Conservation (phyloP, 2,113 vertebrate species). For the Oostethus manadensis region DNA sequence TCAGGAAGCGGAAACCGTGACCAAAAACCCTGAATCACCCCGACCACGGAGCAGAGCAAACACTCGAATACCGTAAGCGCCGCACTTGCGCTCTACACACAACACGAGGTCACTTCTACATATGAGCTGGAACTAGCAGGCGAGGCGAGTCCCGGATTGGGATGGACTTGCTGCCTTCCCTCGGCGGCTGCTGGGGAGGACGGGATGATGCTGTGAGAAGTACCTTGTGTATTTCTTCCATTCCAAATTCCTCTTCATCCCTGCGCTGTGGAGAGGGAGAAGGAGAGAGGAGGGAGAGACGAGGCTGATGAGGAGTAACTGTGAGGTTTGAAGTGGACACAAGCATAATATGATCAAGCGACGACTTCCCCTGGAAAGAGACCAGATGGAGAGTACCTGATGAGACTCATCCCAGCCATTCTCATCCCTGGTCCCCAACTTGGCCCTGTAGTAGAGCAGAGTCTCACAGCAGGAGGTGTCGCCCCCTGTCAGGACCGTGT, state of each 20-base stretch:
- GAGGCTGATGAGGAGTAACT: conserved; percentile 27
- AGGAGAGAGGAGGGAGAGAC: conserved; percentile 45
- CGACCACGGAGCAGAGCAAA: conserved; percentile 28
- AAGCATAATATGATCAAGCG: conserved; percentile 13
- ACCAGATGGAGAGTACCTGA: conserved; percentile 68
- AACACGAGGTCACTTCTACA: conserved; percentile 31
- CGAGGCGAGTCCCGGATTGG: conserved; percentile 8
- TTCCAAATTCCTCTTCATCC: conserved; percentile 75
- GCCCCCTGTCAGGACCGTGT: conserved; percentile 85
- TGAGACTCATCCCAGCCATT: conserved; percentile 89
- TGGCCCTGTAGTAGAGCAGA: conserved; percentile 81
- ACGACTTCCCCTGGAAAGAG: not conserved
- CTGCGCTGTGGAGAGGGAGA: conserved; percentile 64
- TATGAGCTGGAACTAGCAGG: conserved; percentile 21
- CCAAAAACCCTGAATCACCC: conserved; percentile 16
- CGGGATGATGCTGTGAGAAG: conserved; percentile 44
- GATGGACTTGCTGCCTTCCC: too few species aligned
- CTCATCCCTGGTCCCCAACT: conserved; percentile 80
- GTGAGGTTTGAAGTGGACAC: conserved; percentile 4
- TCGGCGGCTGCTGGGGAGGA: conserved; percentile 18
- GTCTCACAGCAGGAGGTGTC: conserved; percentile 88
- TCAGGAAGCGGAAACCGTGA: conserved; percentile 8
- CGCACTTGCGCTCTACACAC: conserved; percentile 27
- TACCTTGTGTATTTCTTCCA: conserved; percentile 76
- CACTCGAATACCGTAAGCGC: too few species aligned